Evolutionary conservation across 2,888 invertebrate genomes (phyloP).

Genomic region (Pyrrhia umbra): DNA sequence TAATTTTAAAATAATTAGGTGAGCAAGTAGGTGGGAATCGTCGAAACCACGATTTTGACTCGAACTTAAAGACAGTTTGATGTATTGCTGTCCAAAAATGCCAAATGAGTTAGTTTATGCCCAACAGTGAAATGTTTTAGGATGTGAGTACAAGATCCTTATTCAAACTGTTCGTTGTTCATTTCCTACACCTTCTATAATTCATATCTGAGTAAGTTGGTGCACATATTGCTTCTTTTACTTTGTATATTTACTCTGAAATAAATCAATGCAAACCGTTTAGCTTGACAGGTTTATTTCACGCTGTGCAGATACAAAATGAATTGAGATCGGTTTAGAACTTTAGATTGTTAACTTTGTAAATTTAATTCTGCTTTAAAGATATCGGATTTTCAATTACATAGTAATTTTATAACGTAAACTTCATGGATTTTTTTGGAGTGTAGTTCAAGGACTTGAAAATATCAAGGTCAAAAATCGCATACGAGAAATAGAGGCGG

Average conservation of each 20-base stretch:
- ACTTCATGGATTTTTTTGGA: background rate
- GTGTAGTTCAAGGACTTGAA: background rate
- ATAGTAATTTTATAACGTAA: background rate
- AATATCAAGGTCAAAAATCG: background rate
- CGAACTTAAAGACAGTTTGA: too few relatives aligned
- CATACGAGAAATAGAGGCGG: background rate
- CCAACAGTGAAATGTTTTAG: background rate
- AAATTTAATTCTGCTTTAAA: constrained; percentile 36
- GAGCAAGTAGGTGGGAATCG: too few relatives aligned
- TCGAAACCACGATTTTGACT: too few relatives aligned
- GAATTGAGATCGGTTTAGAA: constrained; percentile 56
- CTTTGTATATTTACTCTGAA: constrained; percentile 55
- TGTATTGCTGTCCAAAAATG: too few relatives aligned
- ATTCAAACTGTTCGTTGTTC: constrained; percentile 28
- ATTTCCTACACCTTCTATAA: constrained; percentile 39
- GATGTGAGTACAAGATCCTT: constrained; percentile 23
- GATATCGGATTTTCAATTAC: constrained; percentile 21
- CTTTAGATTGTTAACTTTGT: constrained; percentile 32
- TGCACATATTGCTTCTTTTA: constrained; percentile 33
- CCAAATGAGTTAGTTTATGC: too few relatives aligned
- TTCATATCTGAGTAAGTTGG: constrained; percentile 37
- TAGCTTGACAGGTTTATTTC: constrained; percentile 63
- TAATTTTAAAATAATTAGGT: too few relatives aligned
- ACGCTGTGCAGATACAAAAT: constrained; percentile 60
- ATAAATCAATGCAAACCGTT: constrained; percentile 59